A percentile compares a stretch with the other conserved stretches of the same genome.
These are phyloP conservation scores for Acronicta alni DNA, from an alignment of 2,888 invertebrate species.

Conservation along the genomic window DNA sequence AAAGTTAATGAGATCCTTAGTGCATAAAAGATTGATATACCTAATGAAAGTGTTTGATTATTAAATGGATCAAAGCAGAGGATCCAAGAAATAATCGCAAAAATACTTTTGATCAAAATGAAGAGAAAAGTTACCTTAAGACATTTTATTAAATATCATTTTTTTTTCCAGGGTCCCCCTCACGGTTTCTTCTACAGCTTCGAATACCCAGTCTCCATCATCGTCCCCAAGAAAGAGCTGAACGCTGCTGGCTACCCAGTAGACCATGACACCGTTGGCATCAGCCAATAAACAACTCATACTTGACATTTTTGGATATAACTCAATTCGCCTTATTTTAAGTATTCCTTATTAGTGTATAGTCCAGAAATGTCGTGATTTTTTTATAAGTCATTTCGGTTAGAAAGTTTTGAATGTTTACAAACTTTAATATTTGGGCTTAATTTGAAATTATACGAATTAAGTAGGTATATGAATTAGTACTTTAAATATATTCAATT, in stretches of 20 bases:
- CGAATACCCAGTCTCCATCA: constrained; percentile 90
- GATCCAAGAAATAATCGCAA: too few species aligned
- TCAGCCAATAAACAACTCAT: constrained; percentile 25
- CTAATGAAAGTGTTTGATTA: too few species aligned
- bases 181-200: constrained; percentile 93
- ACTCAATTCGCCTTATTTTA: constrained; percentile 9
- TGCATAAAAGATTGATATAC: too few species aligned
- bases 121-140: too few species aligned
- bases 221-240: constrained; percentile 74
- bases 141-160: not conserved
- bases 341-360: constrained; percentile 1
- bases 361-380: constrained; percentile 16
- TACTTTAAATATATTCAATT: not conserved
- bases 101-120: too few species aligned
- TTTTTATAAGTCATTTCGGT: not conserved
- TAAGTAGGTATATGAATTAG: not conserved
- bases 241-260: constrained; percentile 65
- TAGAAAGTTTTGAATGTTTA: constrained; percentile 27
- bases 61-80: too few species aligned
- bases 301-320: constrained; percentile 26
- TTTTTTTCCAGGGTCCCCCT: constrained; percentile 86
- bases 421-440: not conserved
- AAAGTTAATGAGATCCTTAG: too few species aligned
- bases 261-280: constrained; percentile 71
- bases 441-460: not conserved